These are phyloP conservation scores for Peromyscus nudipes DNA, from an alignment of 2,797 vertebrate species.

Conservation along the genomic window DNA sequence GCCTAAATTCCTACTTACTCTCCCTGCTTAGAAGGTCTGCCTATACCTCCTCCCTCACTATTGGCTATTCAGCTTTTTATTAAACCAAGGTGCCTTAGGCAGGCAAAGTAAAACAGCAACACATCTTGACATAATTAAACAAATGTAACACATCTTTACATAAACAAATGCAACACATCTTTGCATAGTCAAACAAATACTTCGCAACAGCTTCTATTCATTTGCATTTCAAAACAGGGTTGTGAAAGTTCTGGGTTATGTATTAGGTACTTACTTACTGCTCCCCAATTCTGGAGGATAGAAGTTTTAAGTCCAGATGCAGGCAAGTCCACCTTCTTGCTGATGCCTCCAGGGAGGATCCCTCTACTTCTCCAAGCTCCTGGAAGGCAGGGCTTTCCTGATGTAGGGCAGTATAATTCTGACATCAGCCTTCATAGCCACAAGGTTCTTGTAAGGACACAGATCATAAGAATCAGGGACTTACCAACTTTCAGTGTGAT, in stretches of 20 bases:
- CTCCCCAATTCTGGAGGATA: background rate
- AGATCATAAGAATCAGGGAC: background rate
- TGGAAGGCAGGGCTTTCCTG: background rate
- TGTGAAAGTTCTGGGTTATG: background rate
- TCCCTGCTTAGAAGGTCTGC: too few species aligned
- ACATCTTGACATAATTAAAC: too few species aligned
- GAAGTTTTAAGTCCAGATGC: background rate
- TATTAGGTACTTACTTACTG: background rate
- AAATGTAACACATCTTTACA: too few species aligned
- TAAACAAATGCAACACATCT: too few species aligned
- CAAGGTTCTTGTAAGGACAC: background rate
- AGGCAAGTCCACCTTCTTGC: background rate
- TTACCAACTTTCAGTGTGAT: background rate
- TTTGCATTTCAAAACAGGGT: conserved; percentile 23
- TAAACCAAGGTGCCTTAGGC: too few species aligned
- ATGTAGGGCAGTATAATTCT: background rate
- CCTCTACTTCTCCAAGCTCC: background rate
- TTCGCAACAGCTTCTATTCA: background rate
- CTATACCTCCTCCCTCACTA: too few species aligned
- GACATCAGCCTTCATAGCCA: background rate
- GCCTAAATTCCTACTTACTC: too few species aligned
- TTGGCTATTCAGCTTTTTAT: too few species aligned
- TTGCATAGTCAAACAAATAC: too few species aligned
- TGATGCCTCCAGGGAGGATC: background rate
- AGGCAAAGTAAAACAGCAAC: too few species aligned